phyloP scores from a whole-genome alignment of 2,888 invertebrate genomes.

The Mythimna vitellina region DNA sequence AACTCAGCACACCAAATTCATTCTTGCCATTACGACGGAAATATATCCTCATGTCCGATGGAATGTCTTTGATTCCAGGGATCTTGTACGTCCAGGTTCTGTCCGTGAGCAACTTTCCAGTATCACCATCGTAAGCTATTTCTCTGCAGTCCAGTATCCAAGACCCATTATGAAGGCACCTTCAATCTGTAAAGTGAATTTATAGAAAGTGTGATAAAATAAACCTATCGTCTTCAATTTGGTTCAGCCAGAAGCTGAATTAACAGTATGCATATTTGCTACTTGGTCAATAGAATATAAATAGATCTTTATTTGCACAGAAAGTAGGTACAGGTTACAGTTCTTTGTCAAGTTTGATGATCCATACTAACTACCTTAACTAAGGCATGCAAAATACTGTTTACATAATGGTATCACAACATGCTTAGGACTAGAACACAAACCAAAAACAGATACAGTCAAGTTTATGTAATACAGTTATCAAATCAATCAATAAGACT shows the following conservation, averaged over 20 bases:
- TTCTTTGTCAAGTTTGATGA: too few species aligned
- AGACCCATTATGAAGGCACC: conserved; percentile 95
- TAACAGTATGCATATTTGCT: too few species aligned
- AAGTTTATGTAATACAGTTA: too few species aligned
- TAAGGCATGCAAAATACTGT: too few species aligned
- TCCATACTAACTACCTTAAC: too few species aligned
- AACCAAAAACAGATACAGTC: too few species aligned
- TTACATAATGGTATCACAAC: too few species aligned
- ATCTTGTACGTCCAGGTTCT: conserved; percentile 96
- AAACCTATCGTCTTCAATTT: neutral
- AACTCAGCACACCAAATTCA: conserved; percentile 91
- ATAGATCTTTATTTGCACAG: too few species aligned
- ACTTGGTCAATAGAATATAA: too few species aligned
- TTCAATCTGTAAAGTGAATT: conserved; percentile 87
- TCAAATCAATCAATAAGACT: too few species aligned
- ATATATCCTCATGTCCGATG: conserved; percentile 93
- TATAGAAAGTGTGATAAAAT: neutral
- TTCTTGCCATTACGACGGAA: conserved; percentile 92
- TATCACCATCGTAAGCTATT: conserved; percentile 91
- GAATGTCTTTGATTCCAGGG: conserved; percentile 94
- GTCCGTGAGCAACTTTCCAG: conserved; percentile 93
- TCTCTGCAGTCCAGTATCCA: conserved; percentile 95
- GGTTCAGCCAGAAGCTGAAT: neutral
- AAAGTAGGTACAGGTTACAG: too few species aligned
- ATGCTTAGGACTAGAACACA: too few species aligned